These are phyloP conservation scores for Bhutanitis thaidina DNA, from an alignment of 2,888 invertebrate species.

Conservation along the genomic window DNA sequence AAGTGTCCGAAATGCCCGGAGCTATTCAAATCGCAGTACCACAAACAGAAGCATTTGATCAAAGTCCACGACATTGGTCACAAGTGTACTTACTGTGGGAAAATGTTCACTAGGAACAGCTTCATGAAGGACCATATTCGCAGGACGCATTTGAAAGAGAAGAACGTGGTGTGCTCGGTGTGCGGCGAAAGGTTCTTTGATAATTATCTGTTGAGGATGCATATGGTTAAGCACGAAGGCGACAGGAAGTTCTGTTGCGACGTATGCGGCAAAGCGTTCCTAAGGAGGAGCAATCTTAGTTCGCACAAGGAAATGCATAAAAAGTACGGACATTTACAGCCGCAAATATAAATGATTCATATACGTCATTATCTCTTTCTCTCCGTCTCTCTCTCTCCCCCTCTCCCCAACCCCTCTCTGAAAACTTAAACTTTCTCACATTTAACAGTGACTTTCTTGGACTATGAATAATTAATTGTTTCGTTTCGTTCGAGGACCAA, in stretches of 20 bases:
- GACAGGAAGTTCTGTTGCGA: slow-evolving; percentile 78
- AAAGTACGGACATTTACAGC: slow-evolving; percentile 54
- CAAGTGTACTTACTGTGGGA: slow-evolving; percentile 58
- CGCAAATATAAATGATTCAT: neutral
- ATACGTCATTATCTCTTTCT: too few species aligned
- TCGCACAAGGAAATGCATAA: slow-evolving; percentile 78
- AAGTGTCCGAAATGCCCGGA: slow-evolving; percentile 66
- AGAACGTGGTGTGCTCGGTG: slow-evolving; percentile 60
- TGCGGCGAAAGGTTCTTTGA: slow-evolving; percentile 68
- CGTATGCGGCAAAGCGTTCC: slow-evolving; percentile 78
- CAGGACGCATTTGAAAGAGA: slow-evolving; percentile 68
- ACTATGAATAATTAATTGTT: too few species aligned
- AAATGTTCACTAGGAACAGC: slow-evolving; percentile 68
- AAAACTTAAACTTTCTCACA: too few species aligned
- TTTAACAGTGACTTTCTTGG: too few species aligned
- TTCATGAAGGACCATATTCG: slow-evolving; percentile 69
- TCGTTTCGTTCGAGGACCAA: too few species aligned
- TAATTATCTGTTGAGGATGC: slow-evolving; percentile 59
- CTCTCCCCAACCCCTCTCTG: too few species aligned
- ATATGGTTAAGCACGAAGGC: slow-evolving; percentile 76
- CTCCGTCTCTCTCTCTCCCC: too few species aligned
- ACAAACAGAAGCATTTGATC: slow-evolving; percentile 74
- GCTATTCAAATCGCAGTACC: slow-evolving; percentile 72
- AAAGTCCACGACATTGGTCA: slow-evolving; percentile 67
- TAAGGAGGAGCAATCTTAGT: slow-evolving; percentile 79